These are phyloP conservation scores for Antechinus stuartii DNA, from an alignment of 2,113 vertebrate genomes.

Conservation along the genomic window DNA sequence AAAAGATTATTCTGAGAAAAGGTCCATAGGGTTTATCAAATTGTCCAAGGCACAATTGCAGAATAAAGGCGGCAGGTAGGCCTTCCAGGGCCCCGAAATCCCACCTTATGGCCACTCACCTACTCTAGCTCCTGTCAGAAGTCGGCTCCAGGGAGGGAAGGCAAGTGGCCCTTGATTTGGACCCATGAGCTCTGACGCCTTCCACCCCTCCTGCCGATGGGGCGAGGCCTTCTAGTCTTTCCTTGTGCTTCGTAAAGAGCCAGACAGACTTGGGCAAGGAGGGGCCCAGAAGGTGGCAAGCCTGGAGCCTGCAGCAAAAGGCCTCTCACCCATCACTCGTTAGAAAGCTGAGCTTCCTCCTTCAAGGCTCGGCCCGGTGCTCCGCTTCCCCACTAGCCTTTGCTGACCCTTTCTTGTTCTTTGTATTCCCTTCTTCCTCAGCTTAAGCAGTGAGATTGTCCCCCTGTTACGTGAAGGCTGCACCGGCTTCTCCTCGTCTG, in stretches of 20 bases:
- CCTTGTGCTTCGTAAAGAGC: no score
- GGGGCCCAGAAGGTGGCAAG: neutral
- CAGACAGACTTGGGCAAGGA: neutral
- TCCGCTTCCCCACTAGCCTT: neutral
- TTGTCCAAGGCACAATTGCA: neutral
- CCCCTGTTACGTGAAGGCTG: no score
- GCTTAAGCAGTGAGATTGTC: neutral
- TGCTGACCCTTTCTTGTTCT: neutral
- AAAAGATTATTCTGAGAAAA: neutral
- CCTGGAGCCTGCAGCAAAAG: neutral
- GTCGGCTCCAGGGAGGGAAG: neutral
- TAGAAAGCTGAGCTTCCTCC: neutral
- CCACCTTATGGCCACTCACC: neutral
- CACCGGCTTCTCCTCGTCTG: no score
- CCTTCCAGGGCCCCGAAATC: neutral
- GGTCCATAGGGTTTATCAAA: neutral
- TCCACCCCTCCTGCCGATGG: neutral
- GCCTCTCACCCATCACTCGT: neutral
- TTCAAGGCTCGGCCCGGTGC: neutral
- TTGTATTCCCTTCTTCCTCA: neutral
- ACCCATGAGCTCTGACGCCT: neutral
- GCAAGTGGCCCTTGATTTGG: neutral
- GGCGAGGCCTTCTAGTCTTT: neutral
- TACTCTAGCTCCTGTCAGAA: neutral
- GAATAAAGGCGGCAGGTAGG: neutral